Percentiles rank a stretch among this genome's conserved stretches.
phyloP scores from a whole-genome alignment of 2,797 vertebrate genomes.

The Merluccius polli region DNA sequence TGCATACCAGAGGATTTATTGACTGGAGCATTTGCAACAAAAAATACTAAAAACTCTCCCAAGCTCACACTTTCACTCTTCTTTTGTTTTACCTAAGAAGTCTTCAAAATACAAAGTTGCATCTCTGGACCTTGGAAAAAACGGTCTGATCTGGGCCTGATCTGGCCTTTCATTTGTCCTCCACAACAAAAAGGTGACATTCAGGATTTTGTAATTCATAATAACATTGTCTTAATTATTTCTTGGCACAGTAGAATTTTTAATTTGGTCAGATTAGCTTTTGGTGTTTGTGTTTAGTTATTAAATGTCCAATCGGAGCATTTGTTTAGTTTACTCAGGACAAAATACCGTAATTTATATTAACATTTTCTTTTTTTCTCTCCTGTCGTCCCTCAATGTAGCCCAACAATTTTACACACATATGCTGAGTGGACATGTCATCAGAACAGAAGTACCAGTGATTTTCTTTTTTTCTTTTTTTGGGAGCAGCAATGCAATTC shows the following conservation, averaged over 20 bases:
- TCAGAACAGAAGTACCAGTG: slow-evolving; percentile 48
- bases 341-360: slow-evolving; percentile 22
- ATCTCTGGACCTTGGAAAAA: neutral
- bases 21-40: slow-evolving; percentile 54
- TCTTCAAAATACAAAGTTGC: neutral
- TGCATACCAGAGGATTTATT: slow-evolving; percentile 58
- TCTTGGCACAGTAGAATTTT: slow-evolving; percentile 57
- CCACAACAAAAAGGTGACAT: neutral
- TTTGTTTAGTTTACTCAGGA: slow-evolving; percentile 34
- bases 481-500: slow-evolving; percentile 32
- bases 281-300: slow-evolving; percentile 44
- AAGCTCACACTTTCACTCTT: slow-evolving; percentile 12
- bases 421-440: slow-evolving; percentile 39
- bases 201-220: slow-evolving; percentile 1
- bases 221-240: slow-evolving; percentile 13
- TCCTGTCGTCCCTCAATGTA: slow-evolving; percentile 26
- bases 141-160: neutral
- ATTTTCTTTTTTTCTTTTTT: slow-evolving; percentile 20
- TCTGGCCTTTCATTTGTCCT: neutral
- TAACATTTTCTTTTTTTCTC: neutral
- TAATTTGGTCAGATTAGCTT: slow-evolving; percentile 61
- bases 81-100: neutral
- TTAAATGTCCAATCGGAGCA: slow-evolving; percentile 40
- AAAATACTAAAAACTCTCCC: slow-evolving; percentile 37
- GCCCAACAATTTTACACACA: slow-evolving; percentile 47